Evolutionary conservation across 2,797 vertebrate species (phyloP).

Genomic region (Gymnothorax reevesii): DNA sequence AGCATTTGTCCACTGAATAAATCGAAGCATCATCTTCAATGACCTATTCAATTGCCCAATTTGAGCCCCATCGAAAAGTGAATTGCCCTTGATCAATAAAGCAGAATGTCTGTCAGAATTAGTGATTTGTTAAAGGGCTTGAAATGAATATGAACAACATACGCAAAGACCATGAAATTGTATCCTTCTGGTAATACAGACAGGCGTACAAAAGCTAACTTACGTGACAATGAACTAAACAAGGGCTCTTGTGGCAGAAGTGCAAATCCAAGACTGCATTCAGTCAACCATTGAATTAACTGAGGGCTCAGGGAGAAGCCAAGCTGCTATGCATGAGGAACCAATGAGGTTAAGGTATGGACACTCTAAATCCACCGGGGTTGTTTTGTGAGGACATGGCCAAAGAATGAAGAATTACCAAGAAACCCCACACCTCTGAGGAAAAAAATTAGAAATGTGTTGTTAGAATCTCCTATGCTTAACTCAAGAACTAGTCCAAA

Average conservation of each 20-base stretch:
- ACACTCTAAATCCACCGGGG: not conserved
- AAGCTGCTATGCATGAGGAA: not conserved
- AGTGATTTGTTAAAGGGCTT: not conserved
- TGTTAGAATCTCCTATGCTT: not conserved
- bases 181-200: not conserved
- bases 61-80: not conserved
- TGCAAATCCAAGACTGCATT: not conserved
- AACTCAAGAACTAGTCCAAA: not conserved
- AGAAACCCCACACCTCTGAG: not conserved
- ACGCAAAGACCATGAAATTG: not conserved
- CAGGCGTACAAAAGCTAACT: not conserved
- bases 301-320: not conserved
- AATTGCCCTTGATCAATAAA: conserved; percentile 12
- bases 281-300: not conserved
- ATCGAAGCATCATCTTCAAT: not conserved
- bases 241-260: not conserved
- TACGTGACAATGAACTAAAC: not conserved
- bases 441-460: not conserved
- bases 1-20: not conserved
- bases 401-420: conserved; percentile 37
- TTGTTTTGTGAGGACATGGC: conserved; percentile 37
- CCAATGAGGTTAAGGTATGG: not conserved
- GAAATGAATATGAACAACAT: not conserved
- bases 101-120: not conserved
- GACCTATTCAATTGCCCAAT: not conserved